Conservation (phyloP, 2,888 invertebrate species). For the Rhagonycha lutea region DNA sequence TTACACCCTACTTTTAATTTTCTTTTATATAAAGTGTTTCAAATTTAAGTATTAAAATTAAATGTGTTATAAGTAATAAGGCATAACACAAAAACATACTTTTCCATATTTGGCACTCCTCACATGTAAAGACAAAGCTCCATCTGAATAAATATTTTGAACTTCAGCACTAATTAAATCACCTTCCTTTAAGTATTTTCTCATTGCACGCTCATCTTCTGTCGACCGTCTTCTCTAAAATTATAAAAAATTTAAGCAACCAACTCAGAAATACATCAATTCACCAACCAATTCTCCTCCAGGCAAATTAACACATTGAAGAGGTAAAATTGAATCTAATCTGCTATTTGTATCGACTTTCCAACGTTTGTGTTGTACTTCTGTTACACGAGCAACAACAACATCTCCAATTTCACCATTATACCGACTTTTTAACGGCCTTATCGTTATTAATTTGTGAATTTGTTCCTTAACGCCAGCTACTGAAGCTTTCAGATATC, state of each 20-base stretch:
- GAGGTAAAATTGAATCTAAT: constrained; percentile 80
- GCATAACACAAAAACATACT: constrained; percentile 53
- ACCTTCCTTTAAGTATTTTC: constrained; percentile 90
- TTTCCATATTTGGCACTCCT: constrained; percentile 97
- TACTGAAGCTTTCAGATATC: constrained; percentile 86
- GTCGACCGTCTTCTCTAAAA: constrained; percentile 82
- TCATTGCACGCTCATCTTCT: constrained; percentile 98
- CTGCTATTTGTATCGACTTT: constrained; percentile 93
- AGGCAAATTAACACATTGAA: constrained; percentile 96
- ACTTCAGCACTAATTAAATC: constrained; percentile 98
- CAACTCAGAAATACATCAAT: neutral
- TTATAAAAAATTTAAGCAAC: constrained; percentile 15
- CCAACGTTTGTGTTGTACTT: constrained; percentile 94
- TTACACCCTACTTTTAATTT: too few relatives aligned
- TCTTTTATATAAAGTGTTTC: too few relatives aligned
- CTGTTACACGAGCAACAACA: constrained; percentile 90
- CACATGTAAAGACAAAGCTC: constrained; percentile 90
- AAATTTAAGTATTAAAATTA: constrained; percentile 1
- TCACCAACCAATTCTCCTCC: constrained; percentile 85
- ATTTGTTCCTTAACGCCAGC: constrained; percentile 94
- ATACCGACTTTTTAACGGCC: constrained; percentile 88
- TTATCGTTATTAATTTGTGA: constrained; percentile 91
- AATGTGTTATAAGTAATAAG: too few relatives aligned
- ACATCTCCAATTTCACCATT: constrained; percentile 96
- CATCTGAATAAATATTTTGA: constrained; percentile 89